Conservation (phyloP, 2,797 vertebrate genomes). For the Galago senegalensis region DNA sequence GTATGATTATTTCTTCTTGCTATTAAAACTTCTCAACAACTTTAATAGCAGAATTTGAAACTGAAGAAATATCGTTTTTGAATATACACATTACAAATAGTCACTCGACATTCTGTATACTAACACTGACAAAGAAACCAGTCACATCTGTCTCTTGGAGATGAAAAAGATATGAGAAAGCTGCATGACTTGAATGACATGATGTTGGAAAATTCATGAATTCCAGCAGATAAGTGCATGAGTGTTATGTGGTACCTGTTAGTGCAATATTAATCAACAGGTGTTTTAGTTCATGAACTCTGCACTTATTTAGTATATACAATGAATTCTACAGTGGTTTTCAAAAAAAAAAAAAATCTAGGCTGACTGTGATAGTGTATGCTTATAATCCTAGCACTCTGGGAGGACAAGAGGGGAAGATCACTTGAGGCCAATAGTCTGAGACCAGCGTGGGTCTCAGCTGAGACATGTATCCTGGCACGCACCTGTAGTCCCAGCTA, state of each 20-base stretch:
- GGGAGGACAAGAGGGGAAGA: not conserved
- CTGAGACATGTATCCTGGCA: not conserved
- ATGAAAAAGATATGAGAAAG: slow-evolving; percentile 4
- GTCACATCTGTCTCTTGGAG: not conserved
- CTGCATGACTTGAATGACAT: not conserved
- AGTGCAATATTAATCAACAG: not conserved
- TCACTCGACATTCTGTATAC: not conserved
- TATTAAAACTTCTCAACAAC: slow-evolving; percentile 28
- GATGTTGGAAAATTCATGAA: not conserved
- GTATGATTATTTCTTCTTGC: slow-evolving; percentile 7
- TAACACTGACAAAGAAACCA: slow-evolving; percentile 38
- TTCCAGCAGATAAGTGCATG: not conserved
- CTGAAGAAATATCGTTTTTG: not conserved
- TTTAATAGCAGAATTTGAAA: slow-evolving; percentile 52
- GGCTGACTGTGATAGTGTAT: not conserved
- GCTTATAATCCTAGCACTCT: not conserved
- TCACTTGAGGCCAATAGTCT: not conserved
- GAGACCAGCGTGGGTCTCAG: not conserved
- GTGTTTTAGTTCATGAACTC: slow-evolving; percentile 7
- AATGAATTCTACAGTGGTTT: slow-evolving; percentile 24
- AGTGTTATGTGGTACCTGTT: not conserved
- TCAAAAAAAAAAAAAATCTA: not conserved
- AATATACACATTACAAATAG: slow-evolving; percentile 34
- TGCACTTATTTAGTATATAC: not conserved
- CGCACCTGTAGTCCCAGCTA: not conserved